Conservation (phyloP, 2,113 vertebrate species). For the Glaucidium brasilianum region DNA sequence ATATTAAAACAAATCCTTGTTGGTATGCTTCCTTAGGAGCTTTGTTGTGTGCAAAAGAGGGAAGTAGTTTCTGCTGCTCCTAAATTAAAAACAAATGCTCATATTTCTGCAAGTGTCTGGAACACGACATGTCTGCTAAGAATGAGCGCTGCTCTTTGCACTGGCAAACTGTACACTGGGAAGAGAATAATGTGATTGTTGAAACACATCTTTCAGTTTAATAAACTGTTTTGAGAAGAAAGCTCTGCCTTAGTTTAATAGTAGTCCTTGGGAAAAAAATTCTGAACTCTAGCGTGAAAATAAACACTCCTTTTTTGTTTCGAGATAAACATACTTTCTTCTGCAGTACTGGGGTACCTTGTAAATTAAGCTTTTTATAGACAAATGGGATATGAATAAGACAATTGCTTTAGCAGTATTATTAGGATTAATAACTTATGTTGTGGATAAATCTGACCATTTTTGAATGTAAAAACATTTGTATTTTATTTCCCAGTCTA, state of each 20-base stretch:
- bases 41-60: not conserved
- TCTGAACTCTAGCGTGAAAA: not conserved
- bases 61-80: not conserved
- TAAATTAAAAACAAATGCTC: constrained; percentile 6
- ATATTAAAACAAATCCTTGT: constrained; percentile 16
- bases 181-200: not conserved
- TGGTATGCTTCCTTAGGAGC: not conserved
- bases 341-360: not conserved
- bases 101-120: not conserved
- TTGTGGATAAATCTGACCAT: not conserved
- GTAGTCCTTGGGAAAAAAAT: not conserved
- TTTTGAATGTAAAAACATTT: not conserved
- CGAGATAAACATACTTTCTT: not conserved
- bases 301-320: not conserved
- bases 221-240: not conserved
- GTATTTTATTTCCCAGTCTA: not conserved
- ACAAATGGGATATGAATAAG: not conserved
- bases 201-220: not conserved
- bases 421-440: not conserved
- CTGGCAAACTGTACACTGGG: not conserved
- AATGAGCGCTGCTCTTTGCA: not conserved
- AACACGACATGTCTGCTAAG: not conserved
- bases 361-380: not conserved
- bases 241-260: not conserved
- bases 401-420: not conserved